These are phyloP conservation scores for Petrocephalus sullivani DNA, from an alignment of 2,797 vertebrate species.

Conservation along the genomic window DNA sequence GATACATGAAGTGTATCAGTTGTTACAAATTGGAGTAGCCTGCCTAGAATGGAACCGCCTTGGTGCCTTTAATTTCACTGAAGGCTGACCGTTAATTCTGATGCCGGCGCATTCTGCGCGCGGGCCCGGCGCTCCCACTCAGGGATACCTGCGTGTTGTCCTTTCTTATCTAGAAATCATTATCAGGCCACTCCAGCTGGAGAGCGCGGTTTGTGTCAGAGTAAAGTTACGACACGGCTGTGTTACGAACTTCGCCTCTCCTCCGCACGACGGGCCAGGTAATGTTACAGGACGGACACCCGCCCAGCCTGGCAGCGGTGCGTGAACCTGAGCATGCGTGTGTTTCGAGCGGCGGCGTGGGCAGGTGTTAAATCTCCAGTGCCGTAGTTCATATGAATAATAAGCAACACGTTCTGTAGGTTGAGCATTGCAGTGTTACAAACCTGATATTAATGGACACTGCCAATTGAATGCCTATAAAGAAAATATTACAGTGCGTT, in stretches of 20 bases:
- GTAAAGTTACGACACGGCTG: conserved; percentile 1
- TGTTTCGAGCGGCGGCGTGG: neutral
- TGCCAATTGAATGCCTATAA: conserved; percentile 7
- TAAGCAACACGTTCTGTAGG: neutral
- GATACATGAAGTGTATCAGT: neutral
- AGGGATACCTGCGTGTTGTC: neutral
- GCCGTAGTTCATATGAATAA: neutral
- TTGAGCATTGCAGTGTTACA: neutral
- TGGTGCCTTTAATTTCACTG: neutral
- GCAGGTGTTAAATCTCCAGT: neutral
- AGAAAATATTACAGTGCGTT: neutral
- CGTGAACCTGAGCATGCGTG: neutral
- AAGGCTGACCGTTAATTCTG: neutral
- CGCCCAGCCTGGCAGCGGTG: neutral
- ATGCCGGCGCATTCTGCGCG: neutral
- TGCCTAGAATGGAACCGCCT: neutral
- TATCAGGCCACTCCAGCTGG: neutral
- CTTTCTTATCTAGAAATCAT: neutral
- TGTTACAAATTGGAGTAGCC: neutral
- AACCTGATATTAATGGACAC: neutral
- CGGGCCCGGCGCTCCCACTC: neutral
- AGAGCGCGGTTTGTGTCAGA: neutral
- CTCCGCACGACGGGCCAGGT: neutral
- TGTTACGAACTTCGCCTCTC: conserved; percentile 2
- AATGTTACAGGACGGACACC: neutral